Base-by-base conservation (phyloP, 2,888 invertebrate species). In the Entomobrya multifasciata region DNA sequence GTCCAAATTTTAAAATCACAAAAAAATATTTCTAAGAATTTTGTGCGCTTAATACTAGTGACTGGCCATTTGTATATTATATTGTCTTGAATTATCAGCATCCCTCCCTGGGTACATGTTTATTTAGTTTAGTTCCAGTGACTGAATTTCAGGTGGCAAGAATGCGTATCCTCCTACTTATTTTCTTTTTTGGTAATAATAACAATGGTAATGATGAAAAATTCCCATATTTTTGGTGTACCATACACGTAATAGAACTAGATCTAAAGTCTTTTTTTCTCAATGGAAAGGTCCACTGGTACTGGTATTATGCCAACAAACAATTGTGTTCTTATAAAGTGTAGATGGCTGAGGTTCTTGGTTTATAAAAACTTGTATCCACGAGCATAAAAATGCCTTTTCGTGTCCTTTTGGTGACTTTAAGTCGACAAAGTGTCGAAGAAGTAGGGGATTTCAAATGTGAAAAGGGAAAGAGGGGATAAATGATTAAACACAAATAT, bases 121-220 rank as follows among this genome's bases (percentile, higher is more conserved):
- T 52, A 27, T 30, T 36, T 74, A 30, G 74, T 30, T 20, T 36
- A 30, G 52, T 52, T 52, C 74, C 74, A 74, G 52, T 20, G 30
- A 30, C 30, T 52, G 30, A 52, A 74, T 55, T 52, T 52, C 36
- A 74, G 74, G 55, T 74, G 30, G 55, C 52, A 74, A 74, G 74
- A 74, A 74, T 74, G 74, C 52, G 55, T 55, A 74, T 74, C 74
- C 74, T 74, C 74, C 74, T 74, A 13, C 55, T n/a, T 17, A 36
- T 55, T 17, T 55, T 55, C 30, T 30, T n/a, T n/a, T n/a, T n/a
- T n/a, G n/a, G n/a, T 74, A 17, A 30, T 36, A 17, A 36, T 36
- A 36, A 36, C 36, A 36, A 36, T 36, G 36, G 36, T 36, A 57
- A 70, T 22, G 47, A 15, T 70, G 22, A 47, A 49, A 70, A 70